Base-by-base conservation (phyloP, 2,113 vertebrate species). In the Zosterops pallidus region DNA sequence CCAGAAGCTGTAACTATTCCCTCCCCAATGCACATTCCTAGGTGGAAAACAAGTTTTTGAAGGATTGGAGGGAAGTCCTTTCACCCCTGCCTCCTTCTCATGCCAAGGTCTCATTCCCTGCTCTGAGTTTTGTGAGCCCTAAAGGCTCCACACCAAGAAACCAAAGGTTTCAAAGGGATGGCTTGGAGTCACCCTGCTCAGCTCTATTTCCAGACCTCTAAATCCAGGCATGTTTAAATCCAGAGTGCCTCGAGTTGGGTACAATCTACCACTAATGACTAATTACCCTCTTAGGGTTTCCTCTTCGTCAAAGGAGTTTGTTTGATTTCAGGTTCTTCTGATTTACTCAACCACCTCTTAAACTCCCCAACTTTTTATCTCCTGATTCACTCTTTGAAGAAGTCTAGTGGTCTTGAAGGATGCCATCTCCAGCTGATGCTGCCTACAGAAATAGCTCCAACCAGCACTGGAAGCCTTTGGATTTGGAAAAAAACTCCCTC, bases 331-430 rank as follows among this genome's bases (percentile, higher is more conserved):
- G 41, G 80, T 84, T 68, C 57, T 92, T 86, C 72, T 90, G 88
- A 89, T 86, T 93, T 90, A 74, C 92, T 94, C 76, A 89, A 68
- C 79, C 8, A 12, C 47, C 84, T 77, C 85, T 70, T 63, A 81
- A 88, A 93, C 68, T 75, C 41, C 41, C 31, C 1, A 3, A 24
- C 20, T 83, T 92, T 88, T 94, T 56, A 94, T 94, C 79, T 95
- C 53, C 13, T 12, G 76, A 75, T 75, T 90, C 7, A 2, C n/a
- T 71, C 80, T 93, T 92, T 96, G 90, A 97, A 96, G 92, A 87
- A 95, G 62, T 26, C 52, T 85, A 64, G 80, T 90, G 90, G 90
- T 81, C 92, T 81, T 96, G 79, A 93, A 91, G 74, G 68, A 84
- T 78, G 68, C 22, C 76, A 56, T 44, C 80, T 88, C 76, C 92